These are phyloP conservation scores for Elanus axillaris DNA, from an alignment of 2,113 vertebrate genomes.

Conservation along the genomic window DNA sequence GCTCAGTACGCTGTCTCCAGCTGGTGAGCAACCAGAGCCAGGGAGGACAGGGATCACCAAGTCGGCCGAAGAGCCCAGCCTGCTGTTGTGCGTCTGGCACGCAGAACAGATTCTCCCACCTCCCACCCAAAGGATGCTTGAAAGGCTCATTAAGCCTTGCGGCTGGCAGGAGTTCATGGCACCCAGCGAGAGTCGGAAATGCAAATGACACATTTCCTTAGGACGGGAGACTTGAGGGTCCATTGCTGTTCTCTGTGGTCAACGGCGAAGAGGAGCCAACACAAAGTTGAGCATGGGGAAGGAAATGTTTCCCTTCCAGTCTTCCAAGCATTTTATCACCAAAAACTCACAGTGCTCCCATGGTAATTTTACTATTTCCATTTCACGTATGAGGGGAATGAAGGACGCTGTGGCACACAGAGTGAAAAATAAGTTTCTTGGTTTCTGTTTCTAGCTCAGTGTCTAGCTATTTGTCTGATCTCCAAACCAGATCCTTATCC, in stretches of 20 bases:
- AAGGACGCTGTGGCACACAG: neutral
- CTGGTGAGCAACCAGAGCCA: neutral
- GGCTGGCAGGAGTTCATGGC: neutral
- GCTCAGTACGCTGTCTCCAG: neutral
- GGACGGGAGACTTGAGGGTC: neutral
- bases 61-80: neutral
- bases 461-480: neutral
- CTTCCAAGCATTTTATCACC: neutral
- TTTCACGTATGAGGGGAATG: neutral
- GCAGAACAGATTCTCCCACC: neutral
- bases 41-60: neutral
- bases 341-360: neutral
- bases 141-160: neutral
- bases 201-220: neutral
- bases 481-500: neutral
- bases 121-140: neutral
- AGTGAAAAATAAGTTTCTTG: neutral
- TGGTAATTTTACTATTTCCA: neutral
- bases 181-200: neutral
- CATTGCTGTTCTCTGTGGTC: neutral
- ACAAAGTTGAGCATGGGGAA: neutral
- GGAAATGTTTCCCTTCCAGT: neutral
- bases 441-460: neutral
- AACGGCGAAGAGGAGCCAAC: neutral
- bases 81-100: too few species aligned